Evolutionary conservation across 2,888 invertebrate genomes (phyloP).

Genomic region (Minunthozetes semirufus): DNA sequence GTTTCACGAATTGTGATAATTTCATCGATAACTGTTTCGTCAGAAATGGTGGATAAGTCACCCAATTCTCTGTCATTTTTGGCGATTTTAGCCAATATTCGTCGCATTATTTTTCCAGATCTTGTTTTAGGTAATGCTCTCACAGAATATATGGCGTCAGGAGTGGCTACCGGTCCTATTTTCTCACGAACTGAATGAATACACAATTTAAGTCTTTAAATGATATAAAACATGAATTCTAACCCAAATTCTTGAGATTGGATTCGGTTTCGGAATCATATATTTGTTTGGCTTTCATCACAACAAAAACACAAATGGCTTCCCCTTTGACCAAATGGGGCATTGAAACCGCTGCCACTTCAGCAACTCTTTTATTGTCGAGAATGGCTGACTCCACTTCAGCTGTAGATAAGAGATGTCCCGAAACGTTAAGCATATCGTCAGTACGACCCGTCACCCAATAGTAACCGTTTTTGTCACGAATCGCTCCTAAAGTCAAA

Average conservation of each 20-base stretch:
- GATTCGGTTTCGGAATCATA: constrained; percentile 64
- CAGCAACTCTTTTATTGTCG: constrained; percentile 61
- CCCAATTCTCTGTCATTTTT: constrained; percentile 78
- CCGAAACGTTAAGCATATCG: constrained; percentile 97
- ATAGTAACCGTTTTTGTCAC: constrained; percentile 87
- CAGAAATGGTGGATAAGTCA: constrained; percentile 87
- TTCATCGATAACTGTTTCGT: constrained; percentile 75
- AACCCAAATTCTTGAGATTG: constrained; percentile 61
- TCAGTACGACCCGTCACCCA: constrained; percentile 97
- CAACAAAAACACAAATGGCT: constrained; percentile 93
- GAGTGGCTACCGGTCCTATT: constrained; percentile 93
- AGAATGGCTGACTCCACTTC: constrained; percentile 60
- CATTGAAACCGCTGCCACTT: constrained; percentile 91
- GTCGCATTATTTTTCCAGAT: constrained; percentile 96
- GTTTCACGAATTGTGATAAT: constrained; percentile 53
- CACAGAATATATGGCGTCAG: constrained; percentile 72
- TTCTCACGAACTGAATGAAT: constrained; percentile 66
- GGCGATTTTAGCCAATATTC: constrained; percentile 88
- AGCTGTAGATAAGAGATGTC: constrained; percentile 94
- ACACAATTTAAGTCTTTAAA: not conserved
- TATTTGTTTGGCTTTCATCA: constrained; percentile 61
- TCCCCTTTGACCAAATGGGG: constrained; percentile 94
- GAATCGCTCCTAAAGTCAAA: constrained; percentile 62
- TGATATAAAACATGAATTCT: not conserved
- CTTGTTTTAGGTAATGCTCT: constrained; percentile 91